Conservation (phyloP, 2,113 vertebrate genomes). For the Anolis carolinensis region DNA sequence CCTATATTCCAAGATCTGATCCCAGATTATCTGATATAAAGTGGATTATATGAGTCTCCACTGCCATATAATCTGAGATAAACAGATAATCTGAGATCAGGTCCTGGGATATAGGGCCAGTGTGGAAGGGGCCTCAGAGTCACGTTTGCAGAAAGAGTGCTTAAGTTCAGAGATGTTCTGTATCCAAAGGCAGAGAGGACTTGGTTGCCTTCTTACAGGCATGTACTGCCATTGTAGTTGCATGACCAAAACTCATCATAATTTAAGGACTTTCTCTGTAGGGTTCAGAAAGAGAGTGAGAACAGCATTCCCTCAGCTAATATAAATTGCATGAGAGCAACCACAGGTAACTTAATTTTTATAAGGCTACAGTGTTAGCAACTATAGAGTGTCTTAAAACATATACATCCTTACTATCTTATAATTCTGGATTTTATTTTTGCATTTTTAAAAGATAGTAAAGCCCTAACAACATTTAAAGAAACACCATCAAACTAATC, state of each 20-base stretch:
- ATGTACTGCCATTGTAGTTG: background rate
- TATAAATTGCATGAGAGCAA: background rate
- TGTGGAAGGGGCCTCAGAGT: too few species aligned
- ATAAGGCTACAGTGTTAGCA: background rate
- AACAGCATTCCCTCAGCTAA: background rate
- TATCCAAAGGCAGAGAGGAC: background rate
- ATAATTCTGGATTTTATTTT: too few species aligned
- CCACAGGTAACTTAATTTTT: background rate
- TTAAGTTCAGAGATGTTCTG: background rate
- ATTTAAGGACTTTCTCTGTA: background rate
- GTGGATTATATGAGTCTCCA: too few species aligned
- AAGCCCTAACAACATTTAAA: background rate
- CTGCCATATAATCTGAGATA: too few species aligned
- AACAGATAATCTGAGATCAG: too few species aligned
- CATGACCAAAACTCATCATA: too few species aligned
- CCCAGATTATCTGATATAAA: too few species aligned
- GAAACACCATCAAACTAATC: background rate
- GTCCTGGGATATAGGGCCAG: too few species aligned
- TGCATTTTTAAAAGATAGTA: background rate
- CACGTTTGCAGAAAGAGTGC: too few species aligned
- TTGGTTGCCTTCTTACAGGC: background rate
- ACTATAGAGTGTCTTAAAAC: too few species aligned
- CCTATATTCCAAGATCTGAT: too few species aligned
- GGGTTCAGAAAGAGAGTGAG: background rate
- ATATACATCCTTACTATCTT: too few species aligned